Base-by-base conservation (phyloP, 1,140 invertebrate genomes). In the Plutomurus gul region DNA sequence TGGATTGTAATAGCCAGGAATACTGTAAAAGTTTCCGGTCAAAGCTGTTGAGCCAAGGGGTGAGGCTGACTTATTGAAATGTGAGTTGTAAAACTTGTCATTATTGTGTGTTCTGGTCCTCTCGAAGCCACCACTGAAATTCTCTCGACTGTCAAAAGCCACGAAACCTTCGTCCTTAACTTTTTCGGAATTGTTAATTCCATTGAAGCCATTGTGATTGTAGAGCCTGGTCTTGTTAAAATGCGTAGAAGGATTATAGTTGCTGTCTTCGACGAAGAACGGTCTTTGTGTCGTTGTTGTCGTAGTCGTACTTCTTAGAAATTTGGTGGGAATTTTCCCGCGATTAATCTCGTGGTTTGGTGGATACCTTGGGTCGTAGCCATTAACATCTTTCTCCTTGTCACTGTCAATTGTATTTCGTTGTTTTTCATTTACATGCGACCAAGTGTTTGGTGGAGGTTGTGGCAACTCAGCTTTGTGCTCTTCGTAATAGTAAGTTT, bases 261-360 rank as follows among this genome's bases (percentile, higher is more conserved):
- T 43, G 37, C 37, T 70, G 20, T 60, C 51, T 37, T 70, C 16
- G 1, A 10, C 56, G 33, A 65, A 81, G 37, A 77, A 77, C 25
- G 37, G 37, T 11, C 74, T 37, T 18, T 37, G 43, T 36, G 81
- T 74, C 27, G 78, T 80, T 3, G 85, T 85, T 0, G 88, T 88
- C 0, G 88, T 87, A 0, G 88, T 88, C 0, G 88, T 87, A 0
- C 56, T 13, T 18, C 51, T 13, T 10, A 82, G 1, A 27, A 72
- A 72, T 11, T 39, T 82, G 79, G n/a, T 73, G 72, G 83, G 85
- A 85, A 72, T 85, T 89, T 88, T 93, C 91, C 94, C 93, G 92
- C 88, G 94, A 89, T 88, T 84, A 4, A 82, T 27, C 43, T 80
- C 79, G 39, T 84, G 83, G 49, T 84, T 76, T 18, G 83, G 83